phyloP scores from a whole-genome alignment of 1,140 invertebrate species.

The Aphis gossypii region DNA sequence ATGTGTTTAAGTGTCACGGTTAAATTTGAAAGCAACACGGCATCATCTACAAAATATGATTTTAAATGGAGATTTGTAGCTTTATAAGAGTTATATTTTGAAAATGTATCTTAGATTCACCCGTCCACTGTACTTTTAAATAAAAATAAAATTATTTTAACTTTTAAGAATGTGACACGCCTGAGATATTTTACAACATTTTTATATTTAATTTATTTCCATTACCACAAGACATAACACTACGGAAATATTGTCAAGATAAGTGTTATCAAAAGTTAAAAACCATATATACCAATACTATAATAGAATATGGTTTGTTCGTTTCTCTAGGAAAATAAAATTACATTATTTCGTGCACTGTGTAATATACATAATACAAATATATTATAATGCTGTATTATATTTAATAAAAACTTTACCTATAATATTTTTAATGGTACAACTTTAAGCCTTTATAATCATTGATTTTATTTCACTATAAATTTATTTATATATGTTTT shows the following conservation, averaged over 20 bases:
- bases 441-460: neutral
- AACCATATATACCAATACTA: neutral
- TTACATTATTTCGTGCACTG: neutral
- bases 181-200: neutral
- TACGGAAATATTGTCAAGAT: neutral
- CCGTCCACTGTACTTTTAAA: neutral
- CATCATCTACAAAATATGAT: neutral
- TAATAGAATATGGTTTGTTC: neutral
- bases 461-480: neutral
- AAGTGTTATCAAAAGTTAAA: neutral
- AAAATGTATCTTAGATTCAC: neutral
- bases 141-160: neutral
- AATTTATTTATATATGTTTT: neutral
- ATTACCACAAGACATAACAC: neutral
- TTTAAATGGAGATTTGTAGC: neutral
- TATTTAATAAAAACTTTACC: neutral
- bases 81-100: neutral
- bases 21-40: neutral
- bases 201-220: neutral
- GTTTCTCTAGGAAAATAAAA: neutral
- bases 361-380: no score
- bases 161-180: neutral
- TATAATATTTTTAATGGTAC: no score
- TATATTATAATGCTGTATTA: neutral
- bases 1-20: neutral